Conservation (phyloP, 2,113 vertebrate species). For the Siniperca knerii region DNA sequence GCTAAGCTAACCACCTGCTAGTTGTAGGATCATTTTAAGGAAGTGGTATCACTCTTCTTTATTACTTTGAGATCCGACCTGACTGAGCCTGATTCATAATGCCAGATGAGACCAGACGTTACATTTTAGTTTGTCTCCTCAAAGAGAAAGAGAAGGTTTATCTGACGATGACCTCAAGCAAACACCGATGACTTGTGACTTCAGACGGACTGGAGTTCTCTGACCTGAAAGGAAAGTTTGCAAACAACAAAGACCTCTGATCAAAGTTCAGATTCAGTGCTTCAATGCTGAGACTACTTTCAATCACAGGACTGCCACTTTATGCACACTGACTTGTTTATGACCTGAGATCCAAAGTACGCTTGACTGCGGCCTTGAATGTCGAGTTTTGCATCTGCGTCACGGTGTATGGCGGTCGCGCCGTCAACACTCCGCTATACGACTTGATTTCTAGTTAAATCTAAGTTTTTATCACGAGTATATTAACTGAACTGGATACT, state of each 20-base stretch:
- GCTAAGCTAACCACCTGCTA: not conserved
- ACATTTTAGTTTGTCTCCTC: not conserved
- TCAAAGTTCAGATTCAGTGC: not conserved
- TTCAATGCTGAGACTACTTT: not conserved
- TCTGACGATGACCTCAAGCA: not conserved
- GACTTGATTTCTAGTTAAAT: no score
- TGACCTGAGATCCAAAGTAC: not conserved
- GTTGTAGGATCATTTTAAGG: not conserved
- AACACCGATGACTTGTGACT: no score
- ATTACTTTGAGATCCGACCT: no score
- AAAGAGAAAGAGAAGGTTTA: not conserved
- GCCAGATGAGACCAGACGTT: not conserved
- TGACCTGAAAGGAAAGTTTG: not conserved
- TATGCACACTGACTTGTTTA: not conserved
- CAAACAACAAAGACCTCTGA: not conserved
- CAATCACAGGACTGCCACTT: not conserved
- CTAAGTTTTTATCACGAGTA: no score
- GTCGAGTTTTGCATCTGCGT: not conserved
- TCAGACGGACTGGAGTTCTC: no score
- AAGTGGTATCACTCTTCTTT: not conserved
- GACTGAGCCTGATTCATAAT: no score
- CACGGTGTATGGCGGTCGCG: not conserved
- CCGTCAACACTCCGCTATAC: not conserved
- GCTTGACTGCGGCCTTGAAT: not conserved
- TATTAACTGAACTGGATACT: not conserved